Conservation (phyloP, 2,888 invertebrate species). For the Lithodes maja region DNA sequence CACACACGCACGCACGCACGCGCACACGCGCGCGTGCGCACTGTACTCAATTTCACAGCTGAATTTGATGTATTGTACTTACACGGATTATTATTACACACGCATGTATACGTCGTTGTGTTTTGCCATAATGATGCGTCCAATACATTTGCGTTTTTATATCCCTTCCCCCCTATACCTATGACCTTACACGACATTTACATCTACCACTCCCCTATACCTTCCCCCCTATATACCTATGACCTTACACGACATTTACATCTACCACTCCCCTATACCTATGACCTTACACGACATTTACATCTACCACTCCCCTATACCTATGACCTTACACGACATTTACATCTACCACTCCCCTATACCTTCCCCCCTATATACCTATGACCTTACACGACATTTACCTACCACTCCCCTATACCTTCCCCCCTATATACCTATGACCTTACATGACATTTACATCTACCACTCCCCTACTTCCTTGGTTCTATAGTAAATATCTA, state of each 20-base stretch:
- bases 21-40: slow-evolving; percentile 54
- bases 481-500: no score
- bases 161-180: background rate
- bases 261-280: background rate
- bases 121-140: no score
- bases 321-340: background rate
- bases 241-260: background rate
- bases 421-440: background rate
- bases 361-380: background rate
- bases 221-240: background rate
- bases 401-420: no score
- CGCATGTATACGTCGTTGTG: background rate
- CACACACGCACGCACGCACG: slow-evolving; percentile 53
- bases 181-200: background rate
- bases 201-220: background rate
- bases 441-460: background rate
- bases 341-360: no score
- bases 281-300: background rate
- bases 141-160: background rate
- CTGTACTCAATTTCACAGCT: background rate
- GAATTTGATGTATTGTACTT: background rate
- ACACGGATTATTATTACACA: background rate
- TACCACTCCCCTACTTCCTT: no score
- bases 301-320: background rate
- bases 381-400: background rate